Conservation (phyloP, 1,140 invertebrate species). For the Scaptomyza hsui region DNA sequence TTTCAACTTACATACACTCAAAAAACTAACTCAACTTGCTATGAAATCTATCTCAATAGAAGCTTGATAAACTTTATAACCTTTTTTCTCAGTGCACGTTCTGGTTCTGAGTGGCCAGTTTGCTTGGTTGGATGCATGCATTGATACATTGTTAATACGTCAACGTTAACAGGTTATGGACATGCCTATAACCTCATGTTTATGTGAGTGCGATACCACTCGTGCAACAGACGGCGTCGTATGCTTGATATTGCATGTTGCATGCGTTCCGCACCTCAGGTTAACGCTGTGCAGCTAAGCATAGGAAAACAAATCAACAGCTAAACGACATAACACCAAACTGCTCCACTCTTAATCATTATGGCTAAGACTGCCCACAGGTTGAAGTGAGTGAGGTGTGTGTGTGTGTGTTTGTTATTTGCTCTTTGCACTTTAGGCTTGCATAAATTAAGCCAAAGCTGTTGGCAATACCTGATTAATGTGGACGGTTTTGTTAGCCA, state of each 20-base stretch:
- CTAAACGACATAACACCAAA: constrained; percentile 21
- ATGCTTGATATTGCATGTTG: constrained; percentile 63
- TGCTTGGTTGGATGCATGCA: constrained; percentile 52
- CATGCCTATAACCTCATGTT: constrained; percentile 8
- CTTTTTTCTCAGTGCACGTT: constrained; percentile 1
- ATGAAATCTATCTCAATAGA: too few species aligned
- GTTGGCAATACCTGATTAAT: constrained; percentile 69
- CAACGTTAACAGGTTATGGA: constrained; percentile 39
- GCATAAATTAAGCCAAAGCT: constrained; percentile 69
- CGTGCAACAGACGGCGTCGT: constrained; percentile 67
- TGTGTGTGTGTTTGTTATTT: constrained; percentile 11
- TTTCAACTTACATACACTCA: constrained; percentile 51
- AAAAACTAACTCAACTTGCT: background rate
- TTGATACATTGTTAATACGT: constrained; percentile 32
- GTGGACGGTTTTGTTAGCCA: constrained; percentile 45
- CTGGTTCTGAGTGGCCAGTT: constrained; percentile 13
- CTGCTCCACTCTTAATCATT: constrained; percentile 9
- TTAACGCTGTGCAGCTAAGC: constrained; percentile 40
- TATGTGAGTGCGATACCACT: constrained; percentile 6
- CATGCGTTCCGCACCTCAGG: constrained; percentile 47
- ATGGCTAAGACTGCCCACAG: constrained; percentile 28
- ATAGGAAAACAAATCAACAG: constrained; percentile 43
- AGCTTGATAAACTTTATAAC: too few species aligned
- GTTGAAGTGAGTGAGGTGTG: background rate
- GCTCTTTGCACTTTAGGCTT: constrained; percentile 75